phyloP scores from a whole-genome alignment of 2,888 invertebrate genomes.

The Xestia sexstrigata region DNA sequence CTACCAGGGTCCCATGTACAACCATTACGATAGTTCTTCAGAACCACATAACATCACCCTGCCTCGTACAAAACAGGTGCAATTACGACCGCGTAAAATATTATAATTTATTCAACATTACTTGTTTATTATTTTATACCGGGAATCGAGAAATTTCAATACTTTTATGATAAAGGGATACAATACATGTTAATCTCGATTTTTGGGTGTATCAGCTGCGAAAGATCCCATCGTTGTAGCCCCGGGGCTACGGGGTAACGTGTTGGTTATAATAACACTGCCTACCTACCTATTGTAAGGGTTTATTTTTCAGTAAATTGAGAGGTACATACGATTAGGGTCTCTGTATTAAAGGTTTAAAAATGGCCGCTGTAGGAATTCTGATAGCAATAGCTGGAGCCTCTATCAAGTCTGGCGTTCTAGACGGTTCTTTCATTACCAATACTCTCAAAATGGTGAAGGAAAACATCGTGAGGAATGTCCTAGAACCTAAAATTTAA shows the following conservation, averaged over 20 bases:
- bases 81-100: conserved; percentile 45
- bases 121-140: conserved; percentile 45
- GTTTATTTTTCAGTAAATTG: conserved; percentile 50
- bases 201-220: conserved; percentile 55
- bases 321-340: conserved; percentile 19
- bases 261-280: conserved; percentile 56
- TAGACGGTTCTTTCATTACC: neutral
- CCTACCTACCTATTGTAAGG: conserved; percentile 4
- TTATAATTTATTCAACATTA: conserved; percentile 53
- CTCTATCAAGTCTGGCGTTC: neutral
- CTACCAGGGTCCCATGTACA: no score
- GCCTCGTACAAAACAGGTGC: neutral
- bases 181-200: conserved; percentile 54
- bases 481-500: neutral
- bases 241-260: conserved; percentile 30
- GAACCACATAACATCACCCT: neutral
- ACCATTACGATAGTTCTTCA: neutral
- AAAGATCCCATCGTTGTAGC: conserved; percentile 40
- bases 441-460: neutral
- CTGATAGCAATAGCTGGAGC: neutral
- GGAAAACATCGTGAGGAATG: neutral
- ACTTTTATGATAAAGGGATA: conserved; percentile 25
- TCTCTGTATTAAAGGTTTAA: neutral
- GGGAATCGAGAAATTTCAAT: conserved; percentile 35
- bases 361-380: neutral